Evolutionary conservation across 2,888 invertebrate genomes (phyloP).

Genomic region (Eilema depressum): DNA sequence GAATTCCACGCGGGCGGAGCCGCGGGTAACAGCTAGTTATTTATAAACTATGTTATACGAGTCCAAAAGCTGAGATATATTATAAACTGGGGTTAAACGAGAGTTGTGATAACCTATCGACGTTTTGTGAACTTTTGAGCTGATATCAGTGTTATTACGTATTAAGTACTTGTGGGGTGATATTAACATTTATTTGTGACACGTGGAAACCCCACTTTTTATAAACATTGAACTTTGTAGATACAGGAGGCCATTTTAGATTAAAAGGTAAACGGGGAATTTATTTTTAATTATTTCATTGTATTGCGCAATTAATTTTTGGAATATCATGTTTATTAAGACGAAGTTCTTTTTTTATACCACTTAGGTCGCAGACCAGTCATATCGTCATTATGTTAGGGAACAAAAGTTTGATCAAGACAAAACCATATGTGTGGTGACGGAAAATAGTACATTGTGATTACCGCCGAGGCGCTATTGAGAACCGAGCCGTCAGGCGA

Average conservation of each 20-base stretch:
- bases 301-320: neutral
- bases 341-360: no score
- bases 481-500: no score
- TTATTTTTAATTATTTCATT: neutral
- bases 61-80: constrained; percentile 8
- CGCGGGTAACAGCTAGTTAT: no score
- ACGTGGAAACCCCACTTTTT: constrained; percentile 10
- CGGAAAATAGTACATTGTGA: no score
- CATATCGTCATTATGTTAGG: no score
- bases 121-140: constrained; percentile 10
- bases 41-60: neutral
- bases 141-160: constrained; percentile 14
- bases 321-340: no score
- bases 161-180: neutral
- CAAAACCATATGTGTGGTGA: no score
- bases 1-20: no score
- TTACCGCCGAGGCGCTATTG: no score
- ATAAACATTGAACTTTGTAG: neutral
- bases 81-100: constrained; percentile 10
- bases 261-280: constrained; percentile 6
- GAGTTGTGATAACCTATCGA: constrained; percentile 17
- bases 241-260: constrained; percentile 6
- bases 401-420: no score
- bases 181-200: constrained; percentile 16
- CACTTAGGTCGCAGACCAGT: no score